Evolutionary conservation across 2,113 vertebrate species (phyloP), one percentile per base, ranked within the genome.

Genomic region (Protobothrops mucrosquamatus): DNA sequence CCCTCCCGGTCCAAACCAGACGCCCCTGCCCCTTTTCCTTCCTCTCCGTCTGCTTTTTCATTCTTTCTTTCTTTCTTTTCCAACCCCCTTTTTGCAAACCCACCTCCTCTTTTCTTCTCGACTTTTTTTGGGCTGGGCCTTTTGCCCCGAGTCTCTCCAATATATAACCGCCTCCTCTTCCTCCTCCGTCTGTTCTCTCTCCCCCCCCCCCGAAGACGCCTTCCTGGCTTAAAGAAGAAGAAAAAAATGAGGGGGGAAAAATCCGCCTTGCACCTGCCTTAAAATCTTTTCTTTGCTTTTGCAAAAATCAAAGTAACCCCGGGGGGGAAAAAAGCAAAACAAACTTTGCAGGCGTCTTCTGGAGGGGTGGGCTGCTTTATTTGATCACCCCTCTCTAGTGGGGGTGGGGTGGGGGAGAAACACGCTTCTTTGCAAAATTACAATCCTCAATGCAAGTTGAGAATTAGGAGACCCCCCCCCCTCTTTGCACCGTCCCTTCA

Each of bases 281-380:
- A n/a, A 46, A 46, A 46, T 59, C 9, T 57, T 23, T 57, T 54
- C 23, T 18, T 29, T 24, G 48, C 22, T 7, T 92, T 46, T 89
- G 51, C n/a, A 89, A 89, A 92, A 92, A 81, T n/a, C 90, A 74
- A 96, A 96, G 6, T 9, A 59, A 57, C 1, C 56, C 22, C 1
- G 23, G 20, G 22, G 0, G 2, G 26, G 52, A 56, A 6, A 22
- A 93, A 90, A 22, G 94, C 91, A 89, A 94, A 85, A 43, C 92
- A 85, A 96, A 96, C 96, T 96, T 96, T 95, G 64, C 64, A 48
- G 90, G 26, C 81, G 91, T 85, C 88, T 85, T 87, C 90, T 54
- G n/a, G 46, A 54, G 12, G 4, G 15, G 59, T 46, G 55, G 81
- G 69, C 18, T 55, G 46, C 46, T 85, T 85, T 85, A 39, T 85